Evolutionary conservation across 2,888 invertebrate genomes (phyloP).

Genomic region (Ceraclea dissimilis): DNA sequence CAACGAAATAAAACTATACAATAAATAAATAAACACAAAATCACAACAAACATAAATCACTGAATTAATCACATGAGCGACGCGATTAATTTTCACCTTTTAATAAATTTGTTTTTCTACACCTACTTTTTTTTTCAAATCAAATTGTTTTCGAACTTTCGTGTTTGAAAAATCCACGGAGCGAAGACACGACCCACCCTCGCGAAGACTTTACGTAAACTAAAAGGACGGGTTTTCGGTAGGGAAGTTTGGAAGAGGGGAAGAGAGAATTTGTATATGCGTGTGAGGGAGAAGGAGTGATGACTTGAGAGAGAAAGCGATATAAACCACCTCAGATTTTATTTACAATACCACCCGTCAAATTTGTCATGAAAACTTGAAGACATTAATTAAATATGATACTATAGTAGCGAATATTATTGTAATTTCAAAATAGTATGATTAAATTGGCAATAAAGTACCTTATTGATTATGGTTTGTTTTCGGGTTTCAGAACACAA

Average conservation of each 20-base stretch:
- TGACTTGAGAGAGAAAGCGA: not conserved
- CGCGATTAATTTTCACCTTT: no score
- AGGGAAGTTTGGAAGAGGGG: not conserved
- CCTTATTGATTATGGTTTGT: no score
- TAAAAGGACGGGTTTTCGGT: not conserved
- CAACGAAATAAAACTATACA: not conserved
- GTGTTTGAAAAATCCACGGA: not conserved
- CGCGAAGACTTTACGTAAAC: not conserved
- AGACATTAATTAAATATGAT: no score
- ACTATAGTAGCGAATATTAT: no score
- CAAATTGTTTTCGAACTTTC: not conserved
- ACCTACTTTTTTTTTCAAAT: not conserved
- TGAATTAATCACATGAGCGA: not conserved
- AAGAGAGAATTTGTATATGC: not conserved
- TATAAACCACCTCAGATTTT: not conserved
- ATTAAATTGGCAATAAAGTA: no score
- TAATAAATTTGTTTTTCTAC: not conserved
- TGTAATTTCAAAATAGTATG: no score
- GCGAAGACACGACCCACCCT: not conserved
- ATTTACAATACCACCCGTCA: not conserved
- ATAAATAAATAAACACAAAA: not conserved
- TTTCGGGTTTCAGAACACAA: no score
- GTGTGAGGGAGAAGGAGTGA: not conserved
- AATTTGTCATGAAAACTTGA: not conserved
- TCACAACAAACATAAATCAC: not conserved